Evolutionary conservation across 2,888 invertebrate genomes (phyloP), one percentile per base, ranked within the genome.

Genomic region (Agapostemon virescens): DNA sequence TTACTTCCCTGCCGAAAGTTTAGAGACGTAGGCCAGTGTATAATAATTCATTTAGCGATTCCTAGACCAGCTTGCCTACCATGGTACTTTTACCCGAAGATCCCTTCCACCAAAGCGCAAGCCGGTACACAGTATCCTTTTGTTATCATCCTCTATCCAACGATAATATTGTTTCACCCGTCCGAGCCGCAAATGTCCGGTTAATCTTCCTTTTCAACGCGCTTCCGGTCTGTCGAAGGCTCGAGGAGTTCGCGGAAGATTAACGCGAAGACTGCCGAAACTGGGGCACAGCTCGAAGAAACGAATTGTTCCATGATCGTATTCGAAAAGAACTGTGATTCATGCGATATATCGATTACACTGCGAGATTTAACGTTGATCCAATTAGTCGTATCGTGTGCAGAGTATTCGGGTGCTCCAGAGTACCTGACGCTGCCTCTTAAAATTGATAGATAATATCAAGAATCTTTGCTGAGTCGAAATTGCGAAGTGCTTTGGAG

Each of bases 151-250:
- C 20, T 69, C 33, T 33, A 33, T 13, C 73, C 76, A 45, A 33
- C 63, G 67, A 77, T 76, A 72, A 82, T 82, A 84, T 82, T 78
- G 74, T 76, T 84, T 74, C 45, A 45, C 33, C 52, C 55, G 69
- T 68, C 30, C 58, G 64, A 58, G 40, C 66, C 67, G 36, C 66
- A n/a, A 55, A 67, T 70, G 71, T 68, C 67, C 45, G 20, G 72
- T 77, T 85, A 74, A 83, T 79, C 74, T 71, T 52, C 74, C 70
- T 78, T 84, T 82, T 74, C 64, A 75, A 30, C 61, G 17, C 11
- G 49, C 74, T 70, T 72, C 52, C 71, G 52, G 36, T 45, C 33
- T 63, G 64, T 20, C 33, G 26, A 69, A 74, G 52, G 23, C 61
- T 30, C 74, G 61, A 67, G 42, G 45, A 63, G 75, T 33, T 77